Base-by-base conservation (phyloP, 2,113 vertebrate species). In the Hirundichthys speculiger region DNA sequence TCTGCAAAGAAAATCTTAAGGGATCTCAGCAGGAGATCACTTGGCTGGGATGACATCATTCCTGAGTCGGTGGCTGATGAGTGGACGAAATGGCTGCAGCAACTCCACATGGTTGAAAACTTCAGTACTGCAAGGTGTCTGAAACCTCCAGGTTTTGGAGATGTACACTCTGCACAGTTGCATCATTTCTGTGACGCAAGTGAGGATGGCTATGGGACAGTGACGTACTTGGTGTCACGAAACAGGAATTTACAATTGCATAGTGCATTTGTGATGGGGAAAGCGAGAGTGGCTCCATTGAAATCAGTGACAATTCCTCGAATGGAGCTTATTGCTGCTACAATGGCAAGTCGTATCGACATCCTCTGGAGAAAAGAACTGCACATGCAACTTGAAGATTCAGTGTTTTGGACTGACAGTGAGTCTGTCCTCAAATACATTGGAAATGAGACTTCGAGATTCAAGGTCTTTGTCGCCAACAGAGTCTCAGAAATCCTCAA, bases 151-250 rank as follows among this genome's bases (percentile, higher is more conserved):
- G 24, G 16, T 10, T 51, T 27, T 51, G 46, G 20, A 13, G 46
- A 48, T 21, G 20, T 27, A 22, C 1, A 6, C n/a, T 5, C 10
- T 18, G 50, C 8, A 12, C n/a, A 53, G 22, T 11, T 53, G 5
- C 30, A 54, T 4, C 18, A 52, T 16, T 54, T 19, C 14, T 53
- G 10, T 53, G 27, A 53, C 34, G 50, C 50, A n/a, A 52, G 25
- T 15, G 16, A 52, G 25, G 22, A 18, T n/a, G 50, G 50, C 4
- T 52, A n/a, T n/a, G n/a, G n/a, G n/a, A n/a, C n/a, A n/a, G n/a
- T n/a, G n/a, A n/a, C n/a, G n/a, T n/a, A n/a, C n/a, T 9, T 25
- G 42, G 16, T 43, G 42, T 43, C 42, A 21, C 46, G 24, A 49
- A 49, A 49, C 4, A 13, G 0, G 13, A 21, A 14, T 13, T 20